These are phyloP conservation scores for Ptiloglossa arizonensis DNA, from an alignment of 1,140 invertebrate species.

Conservation along the genomic window DNA sequence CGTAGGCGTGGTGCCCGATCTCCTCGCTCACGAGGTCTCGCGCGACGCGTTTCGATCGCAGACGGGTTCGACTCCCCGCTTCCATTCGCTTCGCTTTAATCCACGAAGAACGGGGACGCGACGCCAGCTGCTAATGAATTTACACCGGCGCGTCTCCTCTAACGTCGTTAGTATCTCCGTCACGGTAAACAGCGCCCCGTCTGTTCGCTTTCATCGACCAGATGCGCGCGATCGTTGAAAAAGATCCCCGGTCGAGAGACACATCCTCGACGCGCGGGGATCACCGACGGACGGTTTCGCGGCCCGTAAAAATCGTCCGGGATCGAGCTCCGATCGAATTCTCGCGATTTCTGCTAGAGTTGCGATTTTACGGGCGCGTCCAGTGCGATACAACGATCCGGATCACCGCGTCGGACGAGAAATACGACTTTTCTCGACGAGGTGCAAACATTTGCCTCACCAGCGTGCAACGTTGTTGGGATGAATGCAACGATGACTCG, in stretches of 20 bases:
- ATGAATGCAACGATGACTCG: background rate
- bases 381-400: constrained; percentile 4
- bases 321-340: no score
- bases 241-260: constrained; percentile 18
- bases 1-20: no score
- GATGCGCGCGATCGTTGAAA: constrained; percentile 45
- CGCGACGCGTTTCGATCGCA: constrained; percentile 1
- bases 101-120: constrained; percentile 29
- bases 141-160: constrained; percentile 27
- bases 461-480: background rate
- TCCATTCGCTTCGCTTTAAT: constrained; percentile 28
- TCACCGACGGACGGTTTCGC: background rate
- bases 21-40: no score
- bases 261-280: constrained; percentile 11
- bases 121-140: constrained; percentile 40
- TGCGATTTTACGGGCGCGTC: constrained; percentile 36
- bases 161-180: constrained; percentile 29
- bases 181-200: constrained; percentile 21
- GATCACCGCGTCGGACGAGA: constrained; percentile 20
- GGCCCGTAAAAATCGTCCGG: constrained; percentile 52
- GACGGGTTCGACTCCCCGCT: background rate
- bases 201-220: constrained; percentile 27
- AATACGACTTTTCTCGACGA: constrained; percentile 6
- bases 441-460: background rate
- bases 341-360: no score